Base-by-base conservation (phyloP, 2,888 invertebrate species). In the Oxytorus armatus region DNA sequence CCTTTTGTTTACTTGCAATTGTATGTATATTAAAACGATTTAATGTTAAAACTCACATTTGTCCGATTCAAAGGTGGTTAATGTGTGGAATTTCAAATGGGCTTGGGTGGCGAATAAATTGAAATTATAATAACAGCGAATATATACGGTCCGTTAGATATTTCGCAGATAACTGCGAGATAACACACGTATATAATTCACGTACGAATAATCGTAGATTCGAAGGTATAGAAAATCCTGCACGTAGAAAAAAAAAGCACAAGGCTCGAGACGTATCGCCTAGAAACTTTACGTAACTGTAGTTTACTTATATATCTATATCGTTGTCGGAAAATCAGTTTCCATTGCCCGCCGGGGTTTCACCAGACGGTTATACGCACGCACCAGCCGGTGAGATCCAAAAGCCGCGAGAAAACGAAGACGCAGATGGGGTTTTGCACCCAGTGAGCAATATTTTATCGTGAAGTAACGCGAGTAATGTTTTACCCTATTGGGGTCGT, bases 351-450 rank as follows among this genome's bases (percentile, higher is more conserved):
- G 51, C n/a, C 42, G 36, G 59, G 57, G 47, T 18, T 73, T 51
- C 68, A n/a, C 14, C 21, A 49, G 49, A 70, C 14, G 59, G 36
- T 11, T 69, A 29, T 49, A 73, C 42, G 51, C 70, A 73, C 51
- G 72, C 18, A 59, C 53, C 16, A 3, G 10, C 2, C 7, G n/a
- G 33, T 14, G n/a, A 21, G 42, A 2, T 59, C 49, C 33, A 14
- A 14, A 55, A 65, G 21, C 47, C 39, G 25, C 25, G 61, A 47
- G 33, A 51, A 59, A 42, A 63, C 70, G 42, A 79, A 74, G 68
- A 65, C 68, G 49, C 65, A 75, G 74, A 74, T 74, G 69, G 69
- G n/a, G 36, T 65, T 70, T 70, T 44, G 73, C 73, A 70, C 57
- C n/a, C 65, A 59, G 18, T 25, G 65, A 39, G 59, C 55, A 70